These are phyloP conservation scores for Acanthiza pusilla DNA, from an alignment of 2,797 vertebrate genomes.

Conservation along the genomic window DNA sequence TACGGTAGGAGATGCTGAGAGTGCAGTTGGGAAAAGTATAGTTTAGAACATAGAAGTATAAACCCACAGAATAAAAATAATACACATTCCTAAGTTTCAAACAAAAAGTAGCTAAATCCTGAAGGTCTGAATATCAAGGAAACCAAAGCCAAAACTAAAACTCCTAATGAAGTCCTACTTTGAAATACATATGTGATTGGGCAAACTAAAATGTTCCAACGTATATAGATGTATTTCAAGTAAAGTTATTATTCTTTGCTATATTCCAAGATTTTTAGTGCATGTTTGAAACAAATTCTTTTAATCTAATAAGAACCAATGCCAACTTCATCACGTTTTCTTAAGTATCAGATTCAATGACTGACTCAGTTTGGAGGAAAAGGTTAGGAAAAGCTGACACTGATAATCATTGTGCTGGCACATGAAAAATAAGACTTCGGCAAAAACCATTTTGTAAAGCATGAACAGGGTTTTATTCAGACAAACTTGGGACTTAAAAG, in stretches of 20 bases:
- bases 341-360: neutral
- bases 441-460: neutral
- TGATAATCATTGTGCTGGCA: neutral
- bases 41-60: slow-evolving; percentile 71
- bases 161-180: neutral
- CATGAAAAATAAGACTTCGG: neutral
- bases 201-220: neutral
- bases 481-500: neutral
- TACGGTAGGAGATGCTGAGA: slow-evolving; percentile 82
- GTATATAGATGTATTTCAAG: neutral
- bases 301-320: neutral
- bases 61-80: slow-evolving; percentile 55
- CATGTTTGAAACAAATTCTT: neutral
- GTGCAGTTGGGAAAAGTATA: slow-evolving; percentile 74
- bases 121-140: neutral
- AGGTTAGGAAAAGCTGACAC: neutral
- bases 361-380: neutral
- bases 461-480: neutral
- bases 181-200: neutral
- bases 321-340: neutral
- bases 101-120: slow-evolving; percentile 20
- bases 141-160: slow-evolving; percentile 4
- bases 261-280: neutral
- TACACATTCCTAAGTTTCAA: slow-evolving; percentile 27
- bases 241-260: neutral